Evolutionary conservation across 2,888 invertebrate genomes (phyloP), one percentile per base, ranked within the genome.

Genomic region (Trissolcus japonicus): DNA sequence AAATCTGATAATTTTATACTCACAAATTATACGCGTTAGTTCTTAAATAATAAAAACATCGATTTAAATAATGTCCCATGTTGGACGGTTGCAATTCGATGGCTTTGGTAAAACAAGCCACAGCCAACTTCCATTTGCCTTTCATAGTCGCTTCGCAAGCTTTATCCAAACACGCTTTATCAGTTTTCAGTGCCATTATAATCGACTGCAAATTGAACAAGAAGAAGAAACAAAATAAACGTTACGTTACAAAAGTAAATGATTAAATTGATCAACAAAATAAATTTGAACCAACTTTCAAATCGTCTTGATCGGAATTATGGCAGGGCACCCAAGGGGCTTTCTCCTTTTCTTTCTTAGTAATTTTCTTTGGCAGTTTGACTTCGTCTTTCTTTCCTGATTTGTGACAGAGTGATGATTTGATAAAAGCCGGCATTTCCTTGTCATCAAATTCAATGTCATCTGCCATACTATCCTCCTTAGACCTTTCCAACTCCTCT

Each of bases 41-140:
- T 77, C 76, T 63, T 61, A 80, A 72, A 62, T 66, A 73, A 54
- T 61, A 76, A 29, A 56, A 78, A 40, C 59, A 63, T 6, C 81
- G 76, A 67, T 81, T 80, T 3, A 81, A 63, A 41, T 73, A 79
- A 60, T 78, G 80, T 13, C 80, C 68, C 16, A 77, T 61, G 61
- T 80, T 74, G 48, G n/a, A 19, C n/a, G 60, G 48, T 43, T 77
- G 67, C 0, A 67, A 65, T 11, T 25, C 7, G 7, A 80, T 71
- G 7, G 78, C 77, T 54, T 62, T 68, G 11, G 17, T 29, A 13
- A 80, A 61, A 71, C 29, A 66, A 3, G 54, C 9, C 3, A 79
- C 11, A 14, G 35, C 79, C 14, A 46, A 40, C 7, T 43, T 11
- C 0, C 60, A 14, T 48, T 80, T 50, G 21, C 72, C 61, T 16